Conservation (phyloP, 2,797 vertebrate species). For the Cheirogaleus major region DNA sequence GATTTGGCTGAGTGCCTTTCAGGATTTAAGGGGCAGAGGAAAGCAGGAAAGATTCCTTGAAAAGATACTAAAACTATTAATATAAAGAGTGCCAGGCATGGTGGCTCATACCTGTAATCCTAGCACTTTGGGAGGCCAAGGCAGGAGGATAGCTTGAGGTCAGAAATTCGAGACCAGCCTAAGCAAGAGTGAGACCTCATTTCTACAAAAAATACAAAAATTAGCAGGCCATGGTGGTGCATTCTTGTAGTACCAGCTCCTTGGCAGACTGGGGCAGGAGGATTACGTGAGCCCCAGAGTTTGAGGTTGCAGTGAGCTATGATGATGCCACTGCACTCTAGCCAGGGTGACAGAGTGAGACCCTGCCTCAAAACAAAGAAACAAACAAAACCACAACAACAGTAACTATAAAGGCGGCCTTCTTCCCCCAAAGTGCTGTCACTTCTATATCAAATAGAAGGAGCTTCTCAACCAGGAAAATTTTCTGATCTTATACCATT, state of each 20-base stretch:
- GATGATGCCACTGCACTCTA: neutral
- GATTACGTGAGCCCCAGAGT: neutral
- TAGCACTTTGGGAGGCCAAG: neutral
- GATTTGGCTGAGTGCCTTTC: conserved; percentile 28
- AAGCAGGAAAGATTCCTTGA: conserved; percentile 19
- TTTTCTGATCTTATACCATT: neutral
- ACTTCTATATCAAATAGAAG: neutral
- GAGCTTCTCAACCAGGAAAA: neutral
- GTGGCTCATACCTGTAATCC: neutral
- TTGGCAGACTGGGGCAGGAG: neutral
- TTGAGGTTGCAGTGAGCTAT: neutral
- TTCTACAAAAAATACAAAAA: neutral
- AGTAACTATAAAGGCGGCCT: neutral
- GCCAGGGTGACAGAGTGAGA: neutral
- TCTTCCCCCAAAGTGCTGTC: neutral
- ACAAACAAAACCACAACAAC: neutral
- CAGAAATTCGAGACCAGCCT: neutral
- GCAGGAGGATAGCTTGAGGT: neutral
- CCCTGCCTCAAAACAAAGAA: neutral
- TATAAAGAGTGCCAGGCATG: no score
- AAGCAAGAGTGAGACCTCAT: neutral
- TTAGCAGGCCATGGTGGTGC: neutral
- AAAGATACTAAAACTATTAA: neutral
- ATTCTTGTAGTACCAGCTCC: neutral
- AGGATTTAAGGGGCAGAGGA: neutral